Evolutionary conservation across 2,888 invertebrate species (phyloP).

Genomic region (Drosophila formosana): DNA sequence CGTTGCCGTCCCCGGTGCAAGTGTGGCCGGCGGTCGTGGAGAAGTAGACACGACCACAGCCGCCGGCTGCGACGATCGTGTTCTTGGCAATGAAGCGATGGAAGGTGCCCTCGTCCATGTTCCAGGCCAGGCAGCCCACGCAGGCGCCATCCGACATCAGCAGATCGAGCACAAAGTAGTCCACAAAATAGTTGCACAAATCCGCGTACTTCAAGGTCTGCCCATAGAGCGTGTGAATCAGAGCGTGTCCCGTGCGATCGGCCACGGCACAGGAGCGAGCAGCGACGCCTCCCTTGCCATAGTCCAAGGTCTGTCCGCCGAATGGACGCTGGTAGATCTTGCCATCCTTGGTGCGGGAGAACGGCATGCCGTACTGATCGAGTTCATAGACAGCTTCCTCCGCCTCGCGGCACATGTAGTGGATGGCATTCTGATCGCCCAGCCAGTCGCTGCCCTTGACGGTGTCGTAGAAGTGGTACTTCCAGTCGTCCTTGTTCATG

Average conservation of each 20-base stretch:
- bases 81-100: conserved; percentile 90
- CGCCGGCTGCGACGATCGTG: conserved; percentile 92
- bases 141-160: conserved; percentile 97
- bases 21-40: conserved; percentile 99
- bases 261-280: conserved; percentile 98
- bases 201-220: conserved; percentile 96
- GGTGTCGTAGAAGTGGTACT: conserved; percentile 99
- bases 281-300: conserved; percentile 98
- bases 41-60: conserved; percentile 96
- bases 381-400: conserved; percentile 94
- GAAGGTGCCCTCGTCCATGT: conserved; percentile 97
- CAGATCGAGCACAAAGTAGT: conserved; percentile 98
- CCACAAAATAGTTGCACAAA: conserved; percentile 98
- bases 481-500: conserved; percentile 97
- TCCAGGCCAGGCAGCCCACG: conserved; percentile 95
- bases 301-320: conserved; percentile 98
- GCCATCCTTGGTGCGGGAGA: conserved; percentile 96
- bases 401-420: conserved; percentile 97
- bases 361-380: conserved; percentile 98
- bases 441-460: conserved; percentile 99
- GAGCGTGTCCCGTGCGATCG: conserved; percentile 97
- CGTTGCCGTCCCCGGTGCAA: conserved; percentile 98
- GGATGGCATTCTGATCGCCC: conserved; percentile 98
- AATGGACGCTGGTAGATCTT: conserved; percentile 99
- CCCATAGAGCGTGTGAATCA: conserved; percentile 99